Evolutionary conservation across 2,797 vertebrate species (phyloP), one percentile per base, ranked within the genome.

Genomic region (Smutsia gigantea): DNA sequence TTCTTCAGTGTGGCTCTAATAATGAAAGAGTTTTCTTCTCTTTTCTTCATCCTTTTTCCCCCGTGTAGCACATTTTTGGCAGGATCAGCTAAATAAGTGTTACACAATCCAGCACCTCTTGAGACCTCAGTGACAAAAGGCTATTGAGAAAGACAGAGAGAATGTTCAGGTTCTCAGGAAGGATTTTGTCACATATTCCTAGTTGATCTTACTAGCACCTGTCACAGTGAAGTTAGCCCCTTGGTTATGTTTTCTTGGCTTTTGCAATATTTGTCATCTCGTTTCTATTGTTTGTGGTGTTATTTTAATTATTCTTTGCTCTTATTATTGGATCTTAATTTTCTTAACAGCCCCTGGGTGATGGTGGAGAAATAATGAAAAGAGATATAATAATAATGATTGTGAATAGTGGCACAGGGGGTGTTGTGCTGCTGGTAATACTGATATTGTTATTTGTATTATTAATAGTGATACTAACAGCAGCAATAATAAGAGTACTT

Each of bases 1-100:
- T 95, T 96, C 95, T 90, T 91, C 93, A 78, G 55, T 84, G 97
- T 90, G 23, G 78, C 87, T 98, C 96, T 96, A 64, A 46, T 14
- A 27, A 97, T 0, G n/a, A 98, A 95, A 98, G 46, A 27, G 51
- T 39, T 81, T 93, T 78, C 83, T 63, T 82, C 83, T 75, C 51
- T 83, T 74, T 91, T n/a, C 69, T 87, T 82, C 66, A 51, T 87
- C 27, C 66, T 27, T 49, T 23, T 55, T 51, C 0, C 8, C 8
- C 25, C 29, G 57, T 96, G 83, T 55, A 84, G 55, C 75, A 97
- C 87, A 97, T 98, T 98, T 97, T 98, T 98, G 98, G 98, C 97
- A 98, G 97, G 97, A 98, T 98, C 98, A 98, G 97, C 97, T 98
- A 97, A 98, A 97, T 97, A 98, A 97, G 97, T 97, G 97, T 97